Conservation (phyloP, 1,140 invertebrate genomes). For the Hylyphantes graminicola region DNA sequence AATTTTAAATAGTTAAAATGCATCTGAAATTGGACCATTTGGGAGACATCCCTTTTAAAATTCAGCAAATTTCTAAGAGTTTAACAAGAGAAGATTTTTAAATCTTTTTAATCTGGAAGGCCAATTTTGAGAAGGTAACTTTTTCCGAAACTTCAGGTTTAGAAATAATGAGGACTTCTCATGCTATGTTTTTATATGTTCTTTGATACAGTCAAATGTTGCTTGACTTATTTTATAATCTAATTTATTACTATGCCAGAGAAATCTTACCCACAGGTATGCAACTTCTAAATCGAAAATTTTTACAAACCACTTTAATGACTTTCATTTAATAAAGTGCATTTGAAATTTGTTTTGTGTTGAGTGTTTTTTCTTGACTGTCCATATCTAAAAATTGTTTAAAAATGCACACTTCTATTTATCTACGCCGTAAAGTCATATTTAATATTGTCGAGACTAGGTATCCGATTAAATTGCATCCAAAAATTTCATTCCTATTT, state of each 20-base stretch:
- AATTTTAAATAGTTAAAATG: slow-evolving; percentile 13
- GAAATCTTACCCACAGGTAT: slow-evolving; percentile 27
- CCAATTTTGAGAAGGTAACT: background rate
- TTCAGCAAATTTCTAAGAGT: slow-evolving; percentile 4
- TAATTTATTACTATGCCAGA: slow-evolving; percentile 31
- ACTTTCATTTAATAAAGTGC: slow-evolving; percentile 52
- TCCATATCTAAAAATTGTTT: background rate
- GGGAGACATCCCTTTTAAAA: slow-evolving; percentile 20
- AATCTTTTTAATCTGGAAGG: slow-evolving; percentile 36
- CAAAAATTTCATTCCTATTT: too few species aligned
- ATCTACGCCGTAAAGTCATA: too few species aligned
- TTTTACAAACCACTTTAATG: slow-evolving; percentile 37
- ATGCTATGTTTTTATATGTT: slow-evolving; percentile 48
- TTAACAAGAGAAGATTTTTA: slow-evolving; percentile 20
- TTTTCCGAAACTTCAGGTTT: slow-evolving; percentile 22
- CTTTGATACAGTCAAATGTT: slow-evolving; percentile 57
- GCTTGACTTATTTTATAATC: slow-evolving; percentile 58
- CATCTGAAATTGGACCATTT: slow-evolving; percentile 14
- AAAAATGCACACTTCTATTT: too few species aligned
- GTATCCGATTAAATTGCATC: too few species aligned
- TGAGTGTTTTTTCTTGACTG: background rate
- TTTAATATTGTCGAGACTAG: too few species aligned
- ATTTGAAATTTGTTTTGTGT: slow-evolving; percentile 24
- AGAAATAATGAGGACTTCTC: slow-evolving; percentile 26
- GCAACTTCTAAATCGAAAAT: slow-evolving; percentile 29